Conservation (phyloP, 2,888 invertebrate genomes). For the Allacma fusca region DNA sequence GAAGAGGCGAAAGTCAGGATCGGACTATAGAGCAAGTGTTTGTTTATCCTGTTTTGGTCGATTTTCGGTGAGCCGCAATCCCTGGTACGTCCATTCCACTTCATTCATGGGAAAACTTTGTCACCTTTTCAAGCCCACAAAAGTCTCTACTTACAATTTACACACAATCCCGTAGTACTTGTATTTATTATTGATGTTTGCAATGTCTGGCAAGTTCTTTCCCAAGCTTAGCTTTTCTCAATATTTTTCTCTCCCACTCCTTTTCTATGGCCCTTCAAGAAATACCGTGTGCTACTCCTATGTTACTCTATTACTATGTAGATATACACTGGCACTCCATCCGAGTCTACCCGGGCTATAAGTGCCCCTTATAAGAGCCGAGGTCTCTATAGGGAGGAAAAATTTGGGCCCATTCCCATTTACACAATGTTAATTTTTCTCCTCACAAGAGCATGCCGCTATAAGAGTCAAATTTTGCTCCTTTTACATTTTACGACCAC, state of each 20-base stretch:
- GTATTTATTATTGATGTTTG: constrained; percentile 21
- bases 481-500: too few relatives aligned
- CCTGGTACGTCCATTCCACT: constrained; percentile 54
- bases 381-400: too few relatives aligned
- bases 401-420: too few relatives aligned
- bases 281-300: too few relatives aligned
- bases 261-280: background rate
- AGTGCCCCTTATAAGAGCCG: too few relatives aligned
- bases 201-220: background rate
- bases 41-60: constrained; percentile 61
- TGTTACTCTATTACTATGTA: too few relatives aligned
- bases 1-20: constrained; percentile 3
- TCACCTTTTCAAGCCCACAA: constrained; percentile 34
- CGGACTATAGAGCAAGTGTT: constrained; percentile 37
- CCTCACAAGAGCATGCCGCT: background rate
- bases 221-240: background rate
- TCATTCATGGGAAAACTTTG: constrained; percentile 43
- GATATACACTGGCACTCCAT: too few relatives aligned
- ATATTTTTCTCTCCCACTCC: background rate
- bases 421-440: too few relatives aligned
- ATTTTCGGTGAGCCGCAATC: constrained; percentile 58
- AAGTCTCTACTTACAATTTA: constrained; percentile 20
- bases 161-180: constrained; percentile 19
- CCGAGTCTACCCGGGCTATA: too few relatives aligned
- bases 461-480: too few relatives aligned